Conservation (phyloP, 2,888 invertebrate species). For the Lacanobia wlatinum region DNA sequence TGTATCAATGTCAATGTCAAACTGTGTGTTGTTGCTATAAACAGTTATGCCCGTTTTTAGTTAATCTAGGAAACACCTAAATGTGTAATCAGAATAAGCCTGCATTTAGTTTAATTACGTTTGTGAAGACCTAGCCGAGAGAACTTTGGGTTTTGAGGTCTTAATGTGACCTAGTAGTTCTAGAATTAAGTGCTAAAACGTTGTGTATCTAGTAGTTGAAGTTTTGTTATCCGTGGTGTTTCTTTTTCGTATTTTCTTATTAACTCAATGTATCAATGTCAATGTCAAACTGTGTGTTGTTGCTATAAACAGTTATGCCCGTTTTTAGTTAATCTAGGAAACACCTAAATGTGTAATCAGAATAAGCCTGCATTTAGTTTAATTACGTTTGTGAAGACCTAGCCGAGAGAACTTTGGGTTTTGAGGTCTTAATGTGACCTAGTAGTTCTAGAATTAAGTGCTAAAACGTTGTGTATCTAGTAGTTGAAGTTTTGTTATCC, state of each 20-base stretch:
- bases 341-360: too few relatives aligned
- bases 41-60: too few relatives aligned
- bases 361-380: constrained; percentile 1
- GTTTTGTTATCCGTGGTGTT: not conserved
- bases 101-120: not conserved
- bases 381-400: not conserved
- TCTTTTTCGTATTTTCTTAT: not conserved
- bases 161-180: not conserved
- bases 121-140: not conserved
- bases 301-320: too few relatives aligned
- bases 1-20: not conserved
- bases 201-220: not conserved
- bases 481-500: not conserved
- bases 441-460: not conserved
- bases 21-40: too few relatives aligned
- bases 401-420: not conserved
- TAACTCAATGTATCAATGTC: not conserved
- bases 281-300: not conserved
- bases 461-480: not conserved
- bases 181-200: constrained; percentile 7
- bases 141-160: constrained; percentile 1
- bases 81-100: constrained; percentile 2
- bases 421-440: constrained; percentile 10
- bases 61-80: too few relatives aligned
- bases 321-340: too few relatives aligned